These are phyloP conservation scores for Leptinotarsa peninsularis DNA, from an alignment of 2,888 invertebrate species.

Conservation along the genomic window DNA sequence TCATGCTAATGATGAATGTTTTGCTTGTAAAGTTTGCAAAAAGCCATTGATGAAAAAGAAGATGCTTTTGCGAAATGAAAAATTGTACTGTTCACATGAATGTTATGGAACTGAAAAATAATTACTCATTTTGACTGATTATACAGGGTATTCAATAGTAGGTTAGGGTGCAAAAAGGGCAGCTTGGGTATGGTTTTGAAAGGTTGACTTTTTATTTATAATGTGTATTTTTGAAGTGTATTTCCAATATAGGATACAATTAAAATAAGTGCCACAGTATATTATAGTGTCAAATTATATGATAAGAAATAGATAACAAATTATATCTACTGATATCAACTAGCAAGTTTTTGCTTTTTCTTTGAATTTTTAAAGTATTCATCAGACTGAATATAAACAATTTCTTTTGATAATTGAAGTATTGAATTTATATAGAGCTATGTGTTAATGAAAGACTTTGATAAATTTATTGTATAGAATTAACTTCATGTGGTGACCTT, in stretches of 20 bases:
- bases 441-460: not conserved
- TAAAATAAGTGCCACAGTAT: not conserved
- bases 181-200: not conserved
- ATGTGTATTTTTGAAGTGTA: not conserved
- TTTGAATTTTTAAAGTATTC: not conserved
- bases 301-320: not conserved
- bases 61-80: constrained; percentile 60
- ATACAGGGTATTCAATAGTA: not conserved
- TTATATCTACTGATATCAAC: too few species aligned
- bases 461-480: constrained; percentile 14
- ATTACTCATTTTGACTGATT: constrained; percentile 1
- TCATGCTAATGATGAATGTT: constrained; percentile 74
- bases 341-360: not conserved
- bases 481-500: not conserved
- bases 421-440: not conserved
- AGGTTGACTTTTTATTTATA: not conserved
- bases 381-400: too few species aligned
- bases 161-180: not conserved
- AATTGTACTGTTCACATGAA: constrained; percentile 63
- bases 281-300: not conserved
- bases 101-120: constrained; percentile 54
- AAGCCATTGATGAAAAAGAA: constrained; percentile 62
- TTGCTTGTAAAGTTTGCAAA: constrained; percentile 61
- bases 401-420: too few species aligned
- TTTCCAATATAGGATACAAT: not conserved